Evolutionary conservation across 2,888 invertebrate species (phyloP), one percentile per base, ranked within the genome.

Genomic region (Calliphora vomitoria): DNA sequence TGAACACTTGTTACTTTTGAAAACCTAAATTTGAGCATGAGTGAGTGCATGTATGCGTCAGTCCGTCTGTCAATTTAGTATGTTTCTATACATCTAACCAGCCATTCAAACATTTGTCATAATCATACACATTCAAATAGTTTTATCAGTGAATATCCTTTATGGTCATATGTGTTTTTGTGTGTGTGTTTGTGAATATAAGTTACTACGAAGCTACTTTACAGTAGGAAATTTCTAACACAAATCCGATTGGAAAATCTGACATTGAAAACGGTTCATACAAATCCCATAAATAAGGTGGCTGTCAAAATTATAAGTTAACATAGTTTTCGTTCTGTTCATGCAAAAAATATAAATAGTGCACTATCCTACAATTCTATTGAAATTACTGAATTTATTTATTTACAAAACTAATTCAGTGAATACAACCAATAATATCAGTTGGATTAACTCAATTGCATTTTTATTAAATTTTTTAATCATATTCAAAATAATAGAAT

Each of bases 1-100:
- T n/a, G 53, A 74, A 58, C 74, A 82, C 78, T 82, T 82, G 74
- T 87, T 87, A 78, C 69, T 58, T 74, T 74, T 35, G 31, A 53
- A 44, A 8, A 41, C 13, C 62, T 6, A 50, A 53, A 53, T 55
- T 18, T 6, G 47, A 10, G 41, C 35, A 38, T 44, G 55, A 13
- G 8, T 53, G 35, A 4, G 11, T 64, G 10, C 15, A n/a, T 47
- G 38, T 53, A 41, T 58, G 41, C 11, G 13, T 10, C 0, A 1
- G 25, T 66, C 35, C 31, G 18, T 4, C 15, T 60, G 66, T 53
- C 60, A 74, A 55, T 75, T 80, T 74, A 25, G 35, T 35, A 53
- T 68, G n/a, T 55, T 50, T 60, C 15, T 44, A 25, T 41, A 53
- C 20, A 44, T 55, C 44, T 44, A 60, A 41, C 60, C 18, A 58